Percentiles rank a stretch among this genome's conserved stretches.
Evolutionary conservation across 2,113 vertebrate genomes (phyloP).

Genomic region (Brachypteracias leptosomus): DNA sequence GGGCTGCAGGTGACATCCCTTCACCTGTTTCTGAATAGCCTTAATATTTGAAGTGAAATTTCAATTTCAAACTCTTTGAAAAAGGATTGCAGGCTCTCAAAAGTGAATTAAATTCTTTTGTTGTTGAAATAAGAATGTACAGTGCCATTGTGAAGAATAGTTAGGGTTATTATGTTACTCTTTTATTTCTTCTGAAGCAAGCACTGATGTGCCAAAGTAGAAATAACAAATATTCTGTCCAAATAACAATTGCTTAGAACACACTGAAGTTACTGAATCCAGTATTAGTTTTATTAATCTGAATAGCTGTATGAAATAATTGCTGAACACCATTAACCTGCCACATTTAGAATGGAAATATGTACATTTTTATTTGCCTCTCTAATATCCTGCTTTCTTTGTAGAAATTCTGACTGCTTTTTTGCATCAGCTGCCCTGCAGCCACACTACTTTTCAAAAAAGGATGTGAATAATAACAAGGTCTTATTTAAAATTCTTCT

Average conservation of each 20-base stretch:
- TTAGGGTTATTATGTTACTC: neutral
- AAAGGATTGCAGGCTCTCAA: neutral
- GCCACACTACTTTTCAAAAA: neutral
- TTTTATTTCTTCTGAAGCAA: neutral
- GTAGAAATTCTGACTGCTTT: neutral
- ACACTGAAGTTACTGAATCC: neutral
- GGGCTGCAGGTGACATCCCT: neutral
- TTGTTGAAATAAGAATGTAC: neutral
- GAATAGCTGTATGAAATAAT: neutral
- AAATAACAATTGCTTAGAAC: neutral
- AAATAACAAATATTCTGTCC: neutral
- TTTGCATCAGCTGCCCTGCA: neutral
- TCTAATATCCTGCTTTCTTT: neutral
- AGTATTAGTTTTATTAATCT: neutral
- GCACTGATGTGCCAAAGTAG: neutral
- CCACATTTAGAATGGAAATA: neutral
- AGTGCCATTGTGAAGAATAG: neutral
- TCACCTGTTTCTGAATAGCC: neutral
- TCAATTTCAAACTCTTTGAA: too few relatives aligned
- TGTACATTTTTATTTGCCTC: neutral
- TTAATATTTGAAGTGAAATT: neutral
- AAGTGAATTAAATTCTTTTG: neutral
- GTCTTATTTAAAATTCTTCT: neutral
- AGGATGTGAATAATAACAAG: neutral
- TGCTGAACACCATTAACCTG: neutral